These are phyloP conservation scores for Falco novaeseelandiae DNA, from an alignment of 2,797 vertebrate genomes.

Conservation along the genomic window DNA sequence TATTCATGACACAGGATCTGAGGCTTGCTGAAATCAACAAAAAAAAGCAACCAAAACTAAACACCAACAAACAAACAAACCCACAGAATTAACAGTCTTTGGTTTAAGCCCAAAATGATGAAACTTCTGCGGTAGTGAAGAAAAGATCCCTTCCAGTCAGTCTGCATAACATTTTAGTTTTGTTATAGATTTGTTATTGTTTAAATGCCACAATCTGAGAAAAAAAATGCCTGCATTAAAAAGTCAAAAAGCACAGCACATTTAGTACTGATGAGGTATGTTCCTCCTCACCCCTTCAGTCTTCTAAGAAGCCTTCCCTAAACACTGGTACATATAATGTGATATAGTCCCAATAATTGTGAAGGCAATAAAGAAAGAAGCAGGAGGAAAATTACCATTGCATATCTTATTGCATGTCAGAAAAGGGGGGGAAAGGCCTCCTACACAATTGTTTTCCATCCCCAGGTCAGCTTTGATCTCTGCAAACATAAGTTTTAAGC, in stretches of 20 bases:
- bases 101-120: background rate
- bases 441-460: background rate
- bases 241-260: background rate
- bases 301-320: background rate
- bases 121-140: background rate
- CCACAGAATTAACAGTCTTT: background rate
- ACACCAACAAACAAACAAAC: background rate
- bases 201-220: background rate
- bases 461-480: background rate
- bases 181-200: background rate
- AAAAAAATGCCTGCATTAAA: background rate
- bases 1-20: background rate
- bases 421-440: background rate
- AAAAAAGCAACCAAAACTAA: background rate
- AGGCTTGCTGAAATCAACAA: background rate
- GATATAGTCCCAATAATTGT: background rate
- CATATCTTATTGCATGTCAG: background rate
- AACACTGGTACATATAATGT: background rate
- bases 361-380: background rate
- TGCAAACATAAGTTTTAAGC: background rate
- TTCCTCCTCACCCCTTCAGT: background rate
- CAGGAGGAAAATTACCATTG: background rate
- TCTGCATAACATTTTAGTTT: background rate
- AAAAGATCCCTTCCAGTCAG: background rate
- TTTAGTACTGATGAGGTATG: background rate